A percentile compares a stretch with the other conserved stretches of the same genome.
phyloP scores from a whole-genome alignment of 2,113 vertebrate species.

The Chaetops frenatus region DNA sequence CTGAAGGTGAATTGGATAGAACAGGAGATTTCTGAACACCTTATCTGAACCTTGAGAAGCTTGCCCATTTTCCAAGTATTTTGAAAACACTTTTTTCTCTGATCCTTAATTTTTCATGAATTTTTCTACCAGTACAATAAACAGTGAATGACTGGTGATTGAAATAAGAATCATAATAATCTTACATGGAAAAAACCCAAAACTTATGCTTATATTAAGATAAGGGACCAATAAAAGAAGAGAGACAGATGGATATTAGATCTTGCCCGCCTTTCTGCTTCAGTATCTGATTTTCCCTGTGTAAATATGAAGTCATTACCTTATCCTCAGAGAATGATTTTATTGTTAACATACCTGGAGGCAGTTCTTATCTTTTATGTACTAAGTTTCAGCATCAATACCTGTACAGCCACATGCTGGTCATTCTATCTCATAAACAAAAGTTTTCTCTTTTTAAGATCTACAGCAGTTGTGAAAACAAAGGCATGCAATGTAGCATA shows the following conservation, averaged over 20 bases:
- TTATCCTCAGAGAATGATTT: neutral
- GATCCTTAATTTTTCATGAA: neutral
- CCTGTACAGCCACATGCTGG: neutral
- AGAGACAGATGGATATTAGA: neutral
- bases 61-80: neutral
- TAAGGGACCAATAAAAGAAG: neutral
- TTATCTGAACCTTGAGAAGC: neutral
- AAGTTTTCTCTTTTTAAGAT: neutral
- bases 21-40: neutral
- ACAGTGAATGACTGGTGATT: neutral
- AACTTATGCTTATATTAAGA: neutral
- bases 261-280: neutral
- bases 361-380: constrained; percentile 19
- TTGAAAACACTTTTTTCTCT: neutral
- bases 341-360: constrained; percentile 44
- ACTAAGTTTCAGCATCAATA: neutral
- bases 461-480: constrained; percentile 49
- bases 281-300: neutral
- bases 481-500: neutral
- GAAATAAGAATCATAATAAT: neutral
- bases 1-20: neutral
- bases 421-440: neutral
- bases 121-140: neutral
- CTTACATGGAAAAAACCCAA: neutral
- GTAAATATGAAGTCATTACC: constrained; percentile 30